Evolutionary conservation across 2,797 vertebrate genomes (phyloP).

Genomic region (Rhynchotus rufescens): DNA sequence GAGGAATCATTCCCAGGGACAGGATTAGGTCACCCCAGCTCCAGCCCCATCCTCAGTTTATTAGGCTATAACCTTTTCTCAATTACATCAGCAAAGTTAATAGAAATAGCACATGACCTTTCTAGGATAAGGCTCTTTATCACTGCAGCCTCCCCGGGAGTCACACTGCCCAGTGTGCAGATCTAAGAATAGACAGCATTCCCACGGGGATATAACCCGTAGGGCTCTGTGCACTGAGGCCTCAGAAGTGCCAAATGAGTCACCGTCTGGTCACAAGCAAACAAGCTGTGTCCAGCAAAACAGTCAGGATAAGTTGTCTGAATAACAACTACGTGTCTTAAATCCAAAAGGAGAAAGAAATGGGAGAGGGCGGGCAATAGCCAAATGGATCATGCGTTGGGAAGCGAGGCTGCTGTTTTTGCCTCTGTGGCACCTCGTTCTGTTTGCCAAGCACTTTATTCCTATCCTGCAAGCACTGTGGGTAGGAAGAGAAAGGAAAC

Average conservation of each 20-base stretch:
- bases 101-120: background rate
- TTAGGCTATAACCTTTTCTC: background rate
- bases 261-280: background rate
- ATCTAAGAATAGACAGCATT: conserved; percentile 48
- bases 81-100: background rate
- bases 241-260: background rate
- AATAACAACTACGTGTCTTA: background rate
- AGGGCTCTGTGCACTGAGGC: background rate
- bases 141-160: background rate
- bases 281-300: background rate
- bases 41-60: background rate
- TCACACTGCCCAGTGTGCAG: background rate
- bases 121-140: conserved; percentile 23
- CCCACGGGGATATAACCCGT: background rate
- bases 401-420: background rate
- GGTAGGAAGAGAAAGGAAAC: background rate
- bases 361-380: background rate
- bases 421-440: background rate
- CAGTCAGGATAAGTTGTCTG: background rate
- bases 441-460: background rate
- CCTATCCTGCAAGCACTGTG: background rate
- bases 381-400: background rate
- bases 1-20: background rate
- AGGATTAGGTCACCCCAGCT: background rate
- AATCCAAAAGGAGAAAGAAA: background rate